Conservation (phyloP, 2,113 vertebrate species). For the Oxygymnocypris stewartii region DNA sequence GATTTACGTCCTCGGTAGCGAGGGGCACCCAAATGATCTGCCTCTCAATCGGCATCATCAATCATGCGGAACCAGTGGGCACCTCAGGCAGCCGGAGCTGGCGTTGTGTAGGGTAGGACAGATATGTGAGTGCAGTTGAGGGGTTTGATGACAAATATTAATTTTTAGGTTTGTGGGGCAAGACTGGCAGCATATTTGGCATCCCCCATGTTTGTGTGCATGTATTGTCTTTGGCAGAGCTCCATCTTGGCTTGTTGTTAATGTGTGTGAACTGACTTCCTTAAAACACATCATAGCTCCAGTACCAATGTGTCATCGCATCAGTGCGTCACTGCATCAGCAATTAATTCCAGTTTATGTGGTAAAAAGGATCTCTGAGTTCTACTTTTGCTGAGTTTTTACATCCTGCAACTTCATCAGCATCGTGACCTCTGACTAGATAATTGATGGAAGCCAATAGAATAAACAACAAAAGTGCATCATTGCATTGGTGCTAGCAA, state of each 20-base stretch:
- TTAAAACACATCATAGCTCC: slow-evolving; percentile 55
- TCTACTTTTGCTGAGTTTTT: slow-evolving; percentile 14
- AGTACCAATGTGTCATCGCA: slow-evolving; percentile 44
- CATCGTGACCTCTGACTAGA: not conserved
- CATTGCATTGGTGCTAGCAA: slow-evolving; percentile 13
- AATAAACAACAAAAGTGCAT: slow-evolving; percentile 31
- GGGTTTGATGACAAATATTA: slow-evolving; percentile 62
- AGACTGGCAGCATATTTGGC: slow-evolving; percentile 70
- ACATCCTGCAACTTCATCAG: slow-evolving; percentile 25
- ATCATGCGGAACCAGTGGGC: slow-evolving; percentile 80
- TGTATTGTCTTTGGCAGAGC: slow-evolving; percentile 65
- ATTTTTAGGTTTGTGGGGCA: slow-evolving; percentile 63
- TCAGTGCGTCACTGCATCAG: slow-evolving; percentile 69
- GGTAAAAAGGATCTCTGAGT: slow-evolving; percentile 5
- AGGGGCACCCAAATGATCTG: slow-evolving; percentile 81
- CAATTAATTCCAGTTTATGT: slow-evolving; percentile 55
- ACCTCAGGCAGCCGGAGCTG: slow-evolving; percentile 67
- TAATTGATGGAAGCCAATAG: not conserved
- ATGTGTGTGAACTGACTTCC: slow-evolving; percentile 42
- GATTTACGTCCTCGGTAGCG: slow-evolving; percentile 80
- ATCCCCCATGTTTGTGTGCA: slow-evolving; percentile 59
- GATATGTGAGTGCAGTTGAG: slow-evolving; percentile 41
- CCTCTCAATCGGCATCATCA: slow-evolving; percentile 75
- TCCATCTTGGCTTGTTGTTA: slow-evolving; percentile 67
- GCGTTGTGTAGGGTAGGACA: slow-evolving; percentile 64